Conservation (phyloP, 2,113 vertebrate species). For the Tylochromis polylepis region DNA sequence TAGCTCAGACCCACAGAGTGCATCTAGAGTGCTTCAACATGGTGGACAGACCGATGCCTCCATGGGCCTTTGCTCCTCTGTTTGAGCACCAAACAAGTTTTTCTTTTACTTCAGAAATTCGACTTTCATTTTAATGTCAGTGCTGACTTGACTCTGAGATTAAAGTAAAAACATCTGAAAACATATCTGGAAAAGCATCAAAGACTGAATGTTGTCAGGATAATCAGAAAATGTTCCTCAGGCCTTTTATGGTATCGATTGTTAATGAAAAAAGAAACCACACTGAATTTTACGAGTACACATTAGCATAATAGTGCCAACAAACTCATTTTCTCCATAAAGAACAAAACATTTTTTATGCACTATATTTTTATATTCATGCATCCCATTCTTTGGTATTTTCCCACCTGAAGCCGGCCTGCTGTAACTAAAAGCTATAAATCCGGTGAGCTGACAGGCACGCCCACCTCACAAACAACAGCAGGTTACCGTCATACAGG, state of each 20-base stretch:
- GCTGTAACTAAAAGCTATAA: background rate
- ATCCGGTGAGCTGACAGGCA: background rate
- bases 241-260: no score
- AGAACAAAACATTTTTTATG: no score
- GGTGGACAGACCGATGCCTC: fast-evolving
- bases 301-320: background rate
- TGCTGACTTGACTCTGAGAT: no score
- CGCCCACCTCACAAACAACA: background rate
- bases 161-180: no score
- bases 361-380: background rate
- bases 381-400: background rate
- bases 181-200: no score
- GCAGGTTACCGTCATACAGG: background rate
- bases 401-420: background rate
- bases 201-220: no score
- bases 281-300: no score
- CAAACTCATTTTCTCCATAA: no score
- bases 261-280: no score
- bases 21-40: fast-evolving
- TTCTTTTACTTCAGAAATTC: no score
- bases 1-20: background rate
- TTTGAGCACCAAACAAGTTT: background rate
- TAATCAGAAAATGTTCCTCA: no score
- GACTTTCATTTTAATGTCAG: no score
- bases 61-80: background rate